These are phyloP conservation scores for Monomorium pharaonis DNA, from an alignment of 1,140 invertebrate species.

Conservation along the genomic window DNA sequence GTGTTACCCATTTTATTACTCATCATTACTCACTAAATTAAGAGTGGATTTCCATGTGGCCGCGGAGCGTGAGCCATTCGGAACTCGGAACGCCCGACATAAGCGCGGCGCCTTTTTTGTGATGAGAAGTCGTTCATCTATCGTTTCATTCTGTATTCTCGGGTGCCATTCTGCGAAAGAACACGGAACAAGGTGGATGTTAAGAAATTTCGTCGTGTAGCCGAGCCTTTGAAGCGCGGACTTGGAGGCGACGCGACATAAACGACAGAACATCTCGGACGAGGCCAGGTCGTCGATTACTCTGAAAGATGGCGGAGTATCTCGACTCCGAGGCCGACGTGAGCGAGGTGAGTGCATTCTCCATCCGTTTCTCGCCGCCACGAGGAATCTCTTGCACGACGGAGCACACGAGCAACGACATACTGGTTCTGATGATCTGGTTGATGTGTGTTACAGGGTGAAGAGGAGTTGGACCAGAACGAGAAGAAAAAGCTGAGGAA, in stretches of 20 bases:
- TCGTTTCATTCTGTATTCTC: not conserved
- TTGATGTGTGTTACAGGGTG: slow-evolving; percentile 84
- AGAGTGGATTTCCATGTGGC: too few species aligned
- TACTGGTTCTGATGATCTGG: not conserved
- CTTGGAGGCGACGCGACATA: not conserved
- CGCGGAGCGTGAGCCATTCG: too few species aligned
- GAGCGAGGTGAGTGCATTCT: slow-evolving; percentile 88
- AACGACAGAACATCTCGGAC: not conserved
- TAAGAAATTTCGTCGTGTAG: too few species aligned
- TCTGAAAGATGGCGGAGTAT: slow-evolving; percentile 87
- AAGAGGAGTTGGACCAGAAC: slow-evolving; percentile 88
- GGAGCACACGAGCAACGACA: not conserved
- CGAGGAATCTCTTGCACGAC: not conserved
- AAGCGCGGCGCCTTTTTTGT: too few species aligned
- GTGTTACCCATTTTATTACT: too few species aligned
- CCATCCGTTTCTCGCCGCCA: not conserved
- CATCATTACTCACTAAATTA: too few species aligned
- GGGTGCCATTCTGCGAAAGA: not conserved
- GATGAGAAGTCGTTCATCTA: not conserved
- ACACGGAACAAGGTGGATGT: not conserved
- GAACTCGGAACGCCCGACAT: not conserved
- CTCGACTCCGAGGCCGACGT: slow-evolving; percentile 93
- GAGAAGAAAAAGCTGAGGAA: slow-evolving; percentile 89
- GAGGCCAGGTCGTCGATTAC: not conserved
- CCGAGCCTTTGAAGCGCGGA: not conserved